Conservation (phyloP, 1,140 invertebrate species). For the Lepeophtheirus salmonis region DNA sequence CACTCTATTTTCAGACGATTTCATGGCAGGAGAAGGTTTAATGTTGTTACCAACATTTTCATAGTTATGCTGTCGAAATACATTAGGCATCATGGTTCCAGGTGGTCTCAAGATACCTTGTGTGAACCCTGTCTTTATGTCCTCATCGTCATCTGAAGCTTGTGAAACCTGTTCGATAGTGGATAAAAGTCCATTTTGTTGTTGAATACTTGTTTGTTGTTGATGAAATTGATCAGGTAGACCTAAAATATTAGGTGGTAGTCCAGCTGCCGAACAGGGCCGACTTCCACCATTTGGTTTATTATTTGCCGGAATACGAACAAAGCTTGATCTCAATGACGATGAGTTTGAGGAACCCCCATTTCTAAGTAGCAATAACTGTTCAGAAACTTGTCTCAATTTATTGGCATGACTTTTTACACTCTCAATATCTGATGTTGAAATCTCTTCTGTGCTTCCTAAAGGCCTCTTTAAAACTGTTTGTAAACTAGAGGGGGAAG, state of each 20-base stretch:
- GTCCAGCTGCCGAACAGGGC: neutral
- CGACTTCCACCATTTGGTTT: no score
- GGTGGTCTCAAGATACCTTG: neutral
- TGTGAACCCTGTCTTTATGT: neutral
- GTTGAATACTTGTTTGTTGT: neutral
- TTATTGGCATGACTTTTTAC: conserved; percentile 2
- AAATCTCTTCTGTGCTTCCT: neutral
- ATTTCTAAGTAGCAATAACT: neutral
- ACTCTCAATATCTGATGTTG: neutral
- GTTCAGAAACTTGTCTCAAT: conserved; percentile 15
- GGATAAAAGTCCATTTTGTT: conserved; percentile 1
- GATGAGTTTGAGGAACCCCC: neutral
- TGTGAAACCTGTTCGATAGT: conserved; percentile 8
- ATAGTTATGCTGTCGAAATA: conserved; percentile 4
- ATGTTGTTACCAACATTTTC: conserved; percentile 4
- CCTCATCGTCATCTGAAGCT: conserved; percentile 1
- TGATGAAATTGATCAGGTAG: neutral
- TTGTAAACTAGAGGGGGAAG: conserved; percentile 16
- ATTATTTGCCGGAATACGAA: neutral
- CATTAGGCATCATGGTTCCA: neutral
- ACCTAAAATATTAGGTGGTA: neutral
- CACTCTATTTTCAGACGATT: no score
- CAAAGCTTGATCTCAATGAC: neutral
- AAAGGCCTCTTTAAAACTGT: conserved; percentile 9
- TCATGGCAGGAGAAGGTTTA: no score